Evolutionary conservation across 2,113 vertebrate genomes (phyloP), one percentile per base, ranked within the genome.

Genomic region (Peromyscus polionotus): DNA sequence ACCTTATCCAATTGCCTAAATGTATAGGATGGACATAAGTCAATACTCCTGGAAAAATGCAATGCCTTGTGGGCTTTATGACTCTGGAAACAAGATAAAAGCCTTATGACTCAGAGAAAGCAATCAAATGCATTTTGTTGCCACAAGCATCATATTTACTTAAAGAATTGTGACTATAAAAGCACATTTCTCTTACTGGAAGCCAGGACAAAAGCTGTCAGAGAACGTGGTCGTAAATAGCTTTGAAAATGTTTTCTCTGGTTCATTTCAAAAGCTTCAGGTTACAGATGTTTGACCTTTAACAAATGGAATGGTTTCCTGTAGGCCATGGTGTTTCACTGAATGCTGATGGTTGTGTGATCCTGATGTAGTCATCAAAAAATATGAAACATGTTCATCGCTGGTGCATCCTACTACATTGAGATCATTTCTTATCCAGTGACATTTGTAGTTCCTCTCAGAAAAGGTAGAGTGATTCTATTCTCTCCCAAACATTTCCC

Each of bases 311-410:
- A 98, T 95, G 95, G 93, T 97, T 99, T 97, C 91, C 98, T 98
- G 88, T 76, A 99, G 99, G 99, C 97, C 98, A 98, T 0, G 91
- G 97, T 39, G 89, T 98, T 96, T 95, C 96, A 51, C 93, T 99
- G 93, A 99, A 99, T 97, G 91, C 98, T 96, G 98, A 98, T 97
- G 98, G 98, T 97, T 98, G 97, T 90, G 97, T 98, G 94, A 97
- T 99, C 97, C 99, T 97, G 98, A 99, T 97, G 99, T 97, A 95
- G 95, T 99, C 90, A 98, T 99, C 97, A 99, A 98, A 98, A 98
- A 99, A 98, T 96, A 98, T 98, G 80, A 98, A 98, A 98, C 80
- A 98, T 80, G n/a, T 97, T 99, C 90, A 98, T 96, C 91, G 87
- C 98, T 93, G 98, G 99, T 95, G 96, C 97, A 26, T 98, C 99